phyloP scores from a whole-genome alignment of 30 jellyfish, hydroid and myxozoan genomes.

The Haliclystus octoradiatus region DNA sequence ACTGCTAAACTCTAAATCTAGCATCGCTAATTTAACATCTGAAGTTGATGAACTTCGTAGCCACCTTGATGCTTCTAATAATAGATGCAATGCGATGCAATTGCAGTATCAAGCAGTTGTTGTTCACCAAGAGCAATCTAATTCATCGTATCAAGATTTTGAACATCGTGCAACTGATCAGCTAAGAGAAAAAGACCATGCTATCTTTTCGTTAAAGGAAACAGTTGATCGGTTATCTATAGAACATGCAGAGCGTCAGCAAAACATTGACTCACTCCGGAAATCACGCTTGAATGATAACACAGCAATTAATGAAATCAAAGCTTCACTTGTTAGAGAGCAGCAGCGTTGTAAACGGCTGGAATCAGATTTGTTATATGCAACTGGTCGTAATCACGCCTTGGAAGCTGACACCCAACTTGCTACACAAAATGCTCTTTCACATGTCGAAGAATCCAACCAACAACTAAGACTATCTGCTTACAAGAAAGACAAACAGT shows the following conservation, averaged over 20 bases:
- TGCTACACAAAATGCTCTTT: not conserved
- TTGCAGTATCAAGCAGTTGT: not conserved
- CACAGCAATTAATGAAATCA: not conserved
- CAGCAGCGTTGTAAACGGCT: not conserved
- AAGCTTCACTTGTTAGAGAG: not conserved
- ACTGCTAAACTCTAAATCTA: not conserved
- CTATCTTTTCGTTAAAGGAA: not conserved
- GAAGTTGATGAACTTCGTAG: not conserved
- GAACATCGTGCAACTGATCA: not conserved
- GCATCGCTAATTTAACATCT: not conserved
- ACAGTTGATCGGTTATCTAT: not conserved
- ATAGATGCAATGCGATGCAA: not conserved
- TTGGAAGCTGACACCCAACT: not conserved
- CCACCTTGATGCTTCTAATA: not conserved
- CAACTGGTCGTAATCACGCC: not conserved
- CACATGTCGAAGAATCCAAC: not conserved
- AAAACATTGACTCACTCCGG: not conserved
- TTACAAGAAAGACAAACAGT: slow-evolving; percentile 17
- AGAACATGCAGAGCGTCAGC: not conserved
- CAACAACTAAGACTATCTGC: not conserved
- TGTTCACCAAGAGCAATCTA: not conserved
- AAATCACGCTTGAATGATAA: not conserved
- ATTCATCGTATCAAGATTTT: not conserved
- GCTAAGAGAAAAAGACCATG: not conserved
- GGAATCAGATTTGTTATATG: not conserved